A percentile compares a stretch with the other conserved stretches of the same genome.
Conservation (phyloP, 2,113 vertebrate species). For the Cranoglanis bouderius region DNA sequence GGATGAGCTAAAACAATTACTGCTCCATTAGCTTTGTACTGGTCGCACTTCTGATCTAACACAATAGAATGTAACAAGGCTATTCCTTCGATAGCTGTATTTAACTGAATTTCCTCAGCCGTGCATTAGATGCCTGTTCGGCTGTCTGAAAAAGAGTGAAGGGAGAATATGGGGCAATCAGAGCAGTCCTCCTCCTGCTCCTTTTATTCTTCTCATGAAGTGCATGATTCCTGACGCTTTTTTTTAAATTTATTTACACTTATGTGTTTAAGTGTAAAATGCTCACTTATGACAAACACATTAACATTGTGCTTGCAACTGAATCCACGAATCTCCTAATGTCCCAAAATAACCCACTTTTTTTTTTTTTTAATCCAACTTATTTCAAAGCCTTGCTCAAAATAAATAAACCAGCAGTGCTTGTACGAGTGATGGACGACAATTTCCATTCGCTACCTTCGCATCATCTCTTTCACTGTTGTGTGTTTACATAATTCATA, state of each 20-base stretch:
- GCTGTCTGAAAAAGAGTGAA: slow-evolving; percentile 30
- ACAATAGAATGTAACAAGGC: slow-evolving; percentile 73
- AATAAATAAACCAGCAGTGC: background rate
- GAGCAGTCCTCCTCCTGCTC: slow-evolving; percentile 60
- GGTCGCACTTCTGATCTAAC: slow-evolving; percentile 72
- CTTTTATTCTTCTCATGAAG: slow-evolving; percentile 70
- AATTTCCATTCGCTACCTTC: slow-evolving; percentile 55
- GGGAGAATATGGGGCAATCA: slow-evolving; percentile 49
- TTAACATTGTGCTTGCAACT: slow-evolving; percentile 70
- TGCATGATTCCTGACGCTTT: slow-evolving; percentile 77
- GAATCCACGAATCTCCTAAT: background rate
- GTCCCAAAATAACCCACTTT: background rate
- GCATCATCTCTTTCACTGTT: background rate
- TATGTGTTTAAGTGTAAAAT: slow-evolving; percentile 74
- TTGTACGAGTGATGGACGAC: slow-evolving; percentile 36
- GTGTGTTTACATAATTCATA: slow-evolving; percentile 42
- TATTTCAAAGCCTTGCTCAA: slow-evolving; percentile 44
- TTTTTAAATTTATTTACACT: slow-evolving; percentile 70
- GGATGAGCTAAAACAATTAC: slow-evolving; percentile 70
- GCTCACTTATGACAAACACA: slow-evolving; percentile 72
- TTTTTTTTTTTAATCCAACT: background rate
- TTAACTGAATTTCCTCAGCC: slow-evolving; percentile 74
- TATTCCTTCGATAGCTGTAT: slow-evolving; percentile 72
- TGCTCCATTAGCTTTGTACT: slow-evolving; percentile 71
- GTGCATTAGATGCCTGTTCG: slow-evolving; percentile 68